Evolutionary conservation across 2,888 invertebrate genomes (phyloP), one percentile per base, ranked within the genome.

Genomic region (Holacanthella duospinosa): DNA sequence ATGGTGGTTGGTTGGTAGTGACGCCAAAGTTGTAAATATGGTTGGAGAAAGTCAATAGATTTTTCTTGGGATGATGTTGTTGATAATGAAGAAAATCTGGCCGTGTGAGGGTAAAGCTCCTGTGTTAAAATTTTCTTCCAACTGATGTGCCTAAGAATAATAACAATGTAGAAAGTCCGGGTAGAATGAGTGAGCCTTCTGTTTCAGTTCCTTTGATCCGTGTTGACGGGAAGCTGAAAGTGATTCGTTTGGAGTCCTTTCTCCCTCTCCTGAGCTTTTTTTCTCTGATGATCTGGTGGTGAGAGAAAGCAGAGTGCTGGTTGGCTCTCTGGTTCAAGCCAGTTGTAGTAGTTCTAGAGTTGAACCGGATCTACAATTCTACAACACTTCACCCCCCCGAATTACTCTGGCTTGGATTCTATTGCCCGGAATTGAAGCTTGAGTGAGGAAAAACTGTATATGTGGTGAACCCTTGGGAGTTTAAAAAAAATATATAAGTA

Each of bases 171-270:
- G 48, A 21, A 21, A 48, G 48, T 48, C 19, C 48, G 48, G 21
- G 48, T 48, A 21, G 48, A 48, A 48, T 48, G 48, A 48, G n/a
- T n/a, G n/a, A n/a, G n/a, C n/a, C n/a, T n/a, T n/a, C 12, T 48
- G 48, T 48, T 48, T 9, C 6, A n/a, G 4, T 48, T 21, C 4
- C 48, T 48, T 48, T 48, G 48, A 48, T 48, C 19, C 21, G 19
- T 21, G 21, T 4, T 48, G 48, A 48, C 48, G 48, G 48, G n/a
- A 48, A 21, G 12, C 48, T 48, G 48, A 48, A 48, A 48, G 48
- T 48, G 48, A 48, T 36, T 36, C 36, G 9, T 36, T 12, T 6
- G 16, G 9, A 12, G 4, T 48, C 19, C 48, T 48, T 48, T 48
- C 48, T 48, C 21, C 48, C 48, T 48, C 48, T n/a, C 36, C 36